Evolutionary conservation across 1,140 invertebrate genomes (phyloP).

Genomic region (Babylonia areolata): DNA sequence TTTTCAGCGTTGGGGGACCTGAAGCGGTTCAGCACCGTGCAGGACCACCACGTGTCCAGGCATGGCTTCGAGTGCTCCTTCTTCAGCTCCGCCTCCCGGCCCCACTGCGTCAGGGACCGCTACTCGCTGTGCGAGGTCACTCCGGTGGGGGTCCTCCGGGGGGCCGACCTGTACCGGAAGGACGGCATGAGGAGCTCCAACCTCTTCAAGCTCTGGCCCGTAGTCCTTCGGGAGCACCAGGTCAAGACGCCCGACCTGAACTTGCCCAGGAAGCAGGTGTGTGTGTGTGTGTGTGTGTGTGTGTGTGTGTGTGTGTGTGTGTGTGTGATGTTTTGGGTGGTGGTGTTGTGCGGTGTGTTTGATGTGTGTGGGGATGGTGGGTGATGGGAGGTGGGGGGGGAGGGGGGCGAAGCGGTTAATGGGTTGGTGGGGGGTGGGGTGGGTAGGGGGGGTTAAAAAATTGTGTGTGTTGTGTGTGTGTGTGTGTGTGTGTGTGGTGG

Average conservation of each 20-base stretch:
- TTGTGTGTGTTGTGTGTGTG: conserved; percentile 8
- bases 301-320: neutral
- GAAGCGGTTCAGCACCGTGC: conserved; percentile 57
- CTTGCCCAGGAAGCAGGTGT: conserved; percentile 47
- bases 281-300: neutral
- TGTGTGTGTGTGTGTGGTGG: neutral
- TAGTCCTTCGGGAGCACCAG: conserved; percentile 61
- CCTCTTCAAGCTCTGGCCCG: conserved; percentile 69
- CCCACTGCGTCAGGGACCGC: conserved; percentile 63
- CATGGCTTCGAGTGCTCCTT: conserved; percentile 66
- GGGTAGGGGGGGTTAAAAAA: no score
- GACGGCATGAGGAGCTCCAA: conserved; percentile 63
- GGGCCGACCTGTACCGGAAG: conserved; percentile 63
- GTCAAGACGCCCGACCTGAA: conserved; percentile 61
- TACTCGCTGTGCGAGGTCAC: conserved; percentile 61
- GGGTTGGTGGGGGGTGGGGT: no score
- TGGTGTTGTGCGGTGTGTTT: neutral
- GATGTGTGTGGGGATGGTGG: neutral
- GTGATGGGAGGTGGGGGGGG: no score
- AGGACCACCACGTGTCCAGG: conserved; percentile 61
- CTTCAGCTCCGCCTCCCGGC: conserved; percentile 60
- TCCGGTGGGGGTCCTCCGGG: conserved; percentile 60
- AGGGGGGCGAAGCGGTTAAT: no score
- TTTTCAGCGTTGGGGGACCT: conserved; percentile 67
- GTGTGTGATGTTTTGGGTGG: neutral